A percentile compares a stretch with the other conserved stretches of the same genome.
Evolutionary conservation across 2,888 invertebrate species (phyloP).

Genomic region (Hymenopus coronatus): DNA sequence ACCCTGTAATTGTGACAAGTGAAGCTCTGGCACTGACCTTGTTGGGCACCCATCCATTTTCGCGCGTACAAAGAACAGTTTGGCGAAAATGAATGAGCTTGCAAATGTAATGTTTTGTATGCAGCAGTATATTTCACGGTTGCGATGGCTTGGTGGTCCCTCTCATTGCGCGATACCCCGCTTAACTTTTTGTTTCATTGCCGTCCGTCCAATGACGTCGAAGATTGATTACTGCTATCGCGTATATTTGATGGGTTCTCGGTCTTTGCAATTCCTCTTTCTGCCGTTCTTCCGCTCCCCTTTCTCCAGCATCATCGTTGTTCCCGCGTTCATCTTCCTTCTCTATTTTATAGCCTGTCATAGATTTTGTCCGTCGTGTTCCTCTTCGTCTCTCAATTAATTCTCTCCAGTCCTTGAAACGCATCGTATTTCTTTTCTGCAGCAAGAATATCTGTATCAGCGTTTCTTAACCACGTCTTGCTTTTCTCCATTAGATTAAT

Average conservation of each 20-base stretch:
- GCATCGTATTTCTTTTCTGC: neutral
- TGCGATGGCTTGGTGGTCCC: no score
- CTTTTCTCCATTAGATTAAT: neutral
- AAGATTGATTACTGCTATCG: slow-evolving; percentile 1
- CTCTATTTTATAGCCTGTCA: neutral
- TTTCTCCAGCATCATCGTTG: neutral
- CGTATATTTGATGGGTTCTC: neutral
- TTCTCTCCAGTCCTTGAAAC: neutral
- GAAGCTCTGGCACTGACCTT: no score
- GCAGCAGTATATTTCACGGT: neutral
- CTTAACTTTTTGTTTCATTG: neutral
- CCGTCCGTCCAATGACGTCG: neutral
- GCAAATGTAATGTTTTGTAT: neutral
- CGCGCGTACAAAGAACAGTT: neutral
- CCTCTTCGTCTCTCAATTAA: neutral
- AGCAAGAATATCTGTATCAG: neutral
- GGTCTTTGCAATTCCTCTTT: neutral
- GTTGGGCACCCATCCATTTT: neutral
- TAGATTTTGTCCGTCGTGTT: neutral
- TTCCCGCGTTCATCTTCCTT: neutral
- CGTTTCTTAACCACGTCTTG: neutral
- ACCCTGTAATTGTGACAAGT: no score
- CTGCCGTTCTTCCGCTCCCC: neutral
- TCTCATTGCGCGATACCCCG: neutral
- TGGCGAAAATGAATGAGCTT: neutral